Evolutionary conservation across 2,888 invertebrate genomes (phyloP), one percentile per base, ranked within the genome.

Genomic region (Sinodicranocentrus sp.): DNA sequence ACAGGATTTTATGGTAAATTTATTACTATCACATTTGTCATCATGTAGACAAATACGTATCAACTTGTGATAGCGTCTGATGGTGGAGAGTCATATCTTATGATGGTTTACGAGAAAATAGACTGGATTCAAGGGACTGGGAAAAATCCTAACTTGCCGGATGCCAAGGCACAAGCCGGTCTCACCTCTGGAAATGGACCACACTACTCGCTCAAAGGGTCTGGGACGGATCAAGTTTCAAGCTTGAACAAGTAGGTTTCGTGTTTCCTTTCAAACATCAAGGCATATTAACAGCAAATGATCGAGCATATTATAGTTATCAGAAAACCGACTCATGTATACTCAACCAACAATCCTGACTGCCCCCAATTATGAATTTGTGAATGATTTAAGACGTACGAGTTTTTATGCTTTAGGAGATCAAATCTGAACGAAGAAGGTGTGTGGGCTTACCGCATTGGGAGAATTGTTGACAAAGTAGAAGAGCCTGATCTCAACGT

Each of bases 81-180:
- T 90, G 96, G 95, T 1, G 92, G 92, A 0, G 94, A 96, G 87
- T 95, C 95, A 1, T 99, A 95, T 90, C 95, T 94, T 0, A 94
- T 97, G 89, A 93, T 98, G 87, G 92, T 97, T 79, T 99, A 98
- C 91, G 93, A 94, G 26, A 96, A 96, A 0, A 94, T 99, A 72
- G 95, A 97, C 90, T 99, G 99, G 99, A 94, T 97, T 72, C 95
- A 96, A 90, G 95, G 95, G 67, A 88, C 87, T 8, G 92, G 92
- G 1, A 94, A 95, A 88, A 93, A 93, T n/a, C 92, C 93, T n/a
- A 94, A 94, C 26, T 90, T 95, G 63, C 95, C 96, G 0, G 98
- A 98, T 90, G 96, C 97, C 0, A 94, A 96, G 89, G 98, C 97
- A 0, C 98, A 99, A 91, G 97, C 95, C 21, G 98, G 98, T 1